These are phyloP conservation scores for Haemorhous mexicanus DNA, from an alignment of 2,113 vertebrate species.

Conservation along the genomic window DNA sequence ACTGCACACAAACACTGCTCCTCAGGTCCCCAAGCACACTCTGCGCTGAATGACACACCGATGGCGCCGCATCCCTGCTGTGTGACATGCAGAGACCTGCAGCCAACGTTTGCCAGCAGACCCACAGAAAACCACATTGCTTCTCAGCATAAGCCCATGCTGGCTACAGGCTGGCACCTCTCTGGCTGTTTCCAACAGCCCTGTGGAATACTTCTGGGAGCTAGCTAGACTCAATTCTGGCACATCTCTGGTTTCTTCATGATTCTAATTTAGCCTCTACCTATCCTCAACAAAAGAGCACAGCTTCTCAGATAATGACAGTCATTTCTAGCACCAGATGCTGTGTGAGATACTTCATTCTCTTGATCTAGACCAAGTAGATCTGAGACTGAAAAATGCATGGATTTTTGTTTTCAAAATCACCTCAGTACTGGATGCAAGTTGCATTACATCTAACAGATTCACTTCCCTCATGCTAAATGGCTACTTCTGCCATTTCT, in stretches of 20 bases:
- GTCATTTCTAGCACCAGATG: neutral
- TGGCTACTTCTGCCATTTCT: neutral
- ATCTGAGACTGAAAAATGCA: neutral
- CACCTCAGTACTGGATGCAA: neutral
- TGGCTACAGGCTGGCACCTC: neutral
- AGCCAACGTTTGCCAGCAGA: fast-evolving
- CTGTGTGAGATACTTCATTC: neutral
- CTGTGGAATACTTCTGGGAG: neutral
- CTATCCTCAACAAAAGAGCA: neutral
- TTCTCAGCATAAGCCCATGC: neutral
- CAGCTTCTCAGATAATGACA: neutral
- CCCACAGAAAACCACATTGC: neutral
- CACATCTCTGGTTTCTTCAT: neutral
- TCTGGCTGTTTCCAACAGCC: neutral
- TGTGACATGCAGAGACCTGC: fast-evolving
- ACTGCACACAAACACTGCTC: neutral
- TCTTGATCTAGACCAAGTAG: neutral
- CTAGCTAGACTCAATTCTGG: fast-evolving
- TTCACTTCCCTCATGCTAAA: neutral
- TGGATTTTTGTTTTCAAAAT: neutral
- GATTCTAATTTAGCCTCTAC: neutral
- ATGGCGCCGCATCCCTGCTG: fast-evolving
- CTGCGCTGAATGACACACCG: fast-evolving
- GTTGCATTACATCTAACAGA: neutral
- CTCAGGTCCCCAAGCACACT: neutral